Evolutionary conservation across 1,140 invertebrate species (phyloP).

Genomic region (Brachionus koreanus): DNA sequence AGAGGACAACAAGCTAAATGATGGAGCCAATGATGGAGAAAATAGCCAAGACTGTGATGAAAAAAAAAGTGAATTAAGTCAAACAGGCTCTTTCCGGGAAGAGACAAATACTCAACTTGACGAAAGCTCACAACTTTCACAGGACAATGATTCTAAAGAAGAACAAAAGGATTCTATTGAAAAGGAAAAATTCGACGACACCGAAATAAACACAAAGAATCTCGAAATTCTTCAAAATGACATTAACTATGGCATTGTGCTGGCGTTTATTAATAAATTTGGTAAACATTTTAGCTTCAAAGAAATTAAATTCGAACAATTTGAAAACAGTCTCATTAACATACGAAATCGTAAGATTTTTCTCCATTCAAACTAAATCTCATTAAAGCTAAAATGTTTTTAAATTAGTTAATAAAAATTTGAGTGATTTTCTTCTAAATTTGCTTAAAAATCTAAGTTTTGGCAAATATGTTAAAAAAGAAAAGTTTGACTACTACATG

Average conservation of each 20-base stretch:
- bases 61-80: background rate
- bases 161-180: background rate
- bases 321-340: conserved; percentile 39
- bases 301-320: background rate
- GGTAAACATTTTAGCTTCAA: background rate
- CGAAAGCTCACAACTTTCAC: background rate
- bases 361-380: background rate
- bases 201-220: conserved; percentile 13
- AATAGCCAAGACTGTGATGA: background rate
- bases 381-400: background rate
- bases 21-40: background rate
- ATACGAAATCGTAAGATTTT: background rate
- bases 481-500: conserved; percentile 8
- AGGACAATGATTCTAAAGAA: background rate
- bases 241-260: conserved; percentile 14
- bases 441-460: background rate
- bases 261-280: conserved; percentile 31
- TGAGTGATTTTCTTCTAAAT: conserved; percentile 19
- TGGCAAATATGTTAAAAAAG: conserved; percentile 27
- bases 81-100: background rate
- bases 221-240: conserved; percentile 2
- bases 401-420: background rate
- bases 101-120: background rate
- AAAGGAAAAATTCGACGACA: background rate
- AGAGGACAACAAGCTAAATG: background rate